phyloP scores from a whole-genome alignment of 2,797 vertebrate genomes.

The Petrocephalus schoutedeni region DNA sequence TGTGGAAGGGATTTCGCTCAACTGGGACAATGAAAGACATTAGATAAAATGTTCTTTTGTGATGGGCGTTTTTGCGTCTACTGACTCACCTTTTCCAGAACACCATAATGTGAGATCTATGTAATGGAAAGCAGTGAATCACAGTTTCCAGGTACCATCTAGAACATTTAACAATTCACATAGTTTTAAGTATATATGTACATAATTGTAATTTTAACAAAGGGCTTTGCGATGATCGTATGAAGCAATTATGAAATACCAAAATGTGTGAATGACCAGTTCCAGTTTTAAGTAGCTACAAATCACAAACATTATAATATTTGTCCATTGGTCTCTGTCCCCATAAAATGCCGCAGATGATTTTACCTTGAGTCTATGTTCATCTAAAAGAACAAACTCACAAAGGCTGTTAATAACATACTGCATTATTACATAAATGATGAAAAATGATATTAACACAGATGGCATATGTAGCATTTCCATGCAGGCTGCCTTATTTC shows the following conservation, averaged over 20 bases:
- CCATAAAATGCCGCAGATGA: neutral
- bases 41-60: neutral
- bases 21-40: neutral
- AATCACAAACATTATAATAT: neutral
- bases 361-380: neutral
- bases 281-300: slow-evolving; percentile 16
- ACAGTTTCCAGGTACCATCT: neutral
- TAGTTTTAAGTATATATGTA: slow-evolving; percentile 32
- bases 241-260: neutral
- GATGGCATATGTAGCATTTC: neutral
- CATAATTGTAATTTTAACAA: slow-evolving; percentile 20
- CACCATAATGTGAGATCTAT: neutral
- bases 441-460: neutral
- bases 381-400: neutral
- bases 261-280: slow-evolving; percentile 2
- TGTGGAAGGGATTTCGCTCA: neutral
- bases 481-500: neutral
- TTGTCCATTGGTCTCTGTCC: neutral
- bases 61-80: neutral
- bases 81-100: neutral
- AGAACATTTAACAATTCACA: slow-evolving; percentile 15
- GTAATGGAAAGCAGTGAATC: neutral
- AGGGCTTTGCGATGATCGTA: neutral
- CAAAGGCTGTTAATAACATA: neutral
- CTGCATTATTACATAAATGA: slow-evolving; percentile 1